Evolutionary conservation across 1,140 invertebrate genomes (phyloP).

Genomic region (Chlorops oryzae): DNA sequence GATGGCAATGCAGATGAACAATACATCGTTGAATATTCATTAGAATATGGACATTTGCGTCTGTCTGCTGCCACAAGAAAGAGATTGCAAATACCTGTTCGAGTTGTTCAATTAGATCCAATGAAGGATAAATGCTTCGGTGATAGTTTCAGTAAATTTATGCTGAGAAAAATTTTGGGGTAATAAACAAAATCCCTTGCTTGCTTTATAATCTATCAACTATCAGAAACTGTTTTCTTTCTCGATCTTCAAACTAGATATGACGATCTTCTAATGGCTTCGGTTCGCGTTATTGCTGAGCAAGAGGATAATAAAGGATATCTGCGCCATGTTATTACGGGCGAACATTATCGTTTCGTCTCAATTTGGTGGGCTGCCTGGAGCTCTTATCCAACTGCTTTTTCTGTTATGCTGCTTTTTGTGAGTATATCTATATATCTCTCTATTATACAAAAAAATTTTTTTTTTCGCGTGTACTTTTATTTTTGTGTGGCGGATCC

Average conservation of each 20-base stretch:
- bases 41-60: constrained; percentile 93
- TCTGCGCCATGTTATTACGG: constrained; percentile 91
- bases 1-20: constrained; percentile 68
- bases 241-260: constrained; percentile 52
- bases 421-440: constrained; percentile 65
- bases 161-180: constrained; percentile 88
- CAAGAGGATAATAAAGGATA: constrained; percentile 95
- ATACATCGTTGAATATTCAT: constrained; percentile 95
- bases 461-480: too few species aligned
- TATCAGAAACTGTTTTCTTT: neutral
- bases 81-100: constrained; percentile 84
- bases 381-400: constrained; percentile 86
- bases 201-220: neutral
- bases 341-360: constrained; percentile 98
- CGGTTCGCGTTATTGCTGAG: constrained; percentile 90
- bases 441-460: too few species aligned
- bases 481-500: too few species aligned
- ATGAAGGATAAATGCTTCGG: constrained; percentile 87
- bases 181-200: constrained; percentile 6
- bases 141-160: constrained; percentile 80
- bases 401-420: constrained; percentile 96
- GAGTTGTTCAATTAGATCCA: constrained; percentile 87
- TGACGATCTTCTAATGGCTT: constrained; percentile 94
- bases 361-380: constrained; percentile 95
- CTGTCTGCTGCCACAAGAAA: constrained; percentile 78